Base-by-base conservation (phyloP, 2,113 vertebrate species). In the Lampris incognitus region DNA sequence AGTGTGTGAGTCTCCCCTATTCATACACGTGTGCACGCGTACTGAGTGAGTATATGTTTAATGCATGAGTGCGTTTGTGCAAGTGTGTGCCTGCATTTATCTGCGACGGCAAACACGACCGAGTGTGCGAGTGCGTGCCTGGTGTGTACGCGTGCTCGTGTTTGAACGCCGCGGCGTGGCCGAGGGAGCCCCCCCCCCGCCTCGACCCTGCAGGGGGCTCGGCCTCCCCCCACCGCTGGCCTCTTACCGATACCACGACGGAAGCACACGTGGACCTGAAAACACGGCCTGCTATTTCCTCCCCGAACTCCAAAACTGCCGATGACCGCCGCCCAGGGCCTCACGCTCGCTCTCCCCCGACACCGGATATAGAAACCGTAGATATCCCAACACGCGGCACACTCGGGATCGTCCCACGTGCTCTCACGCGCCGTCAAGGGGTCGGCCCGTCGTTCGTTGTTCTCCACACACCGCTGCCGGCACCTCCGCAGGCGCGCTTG, bases 311-410 rank as follows among this genome's bases (percentile, higher is more conserved):
- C n/a, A n/a, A n/a, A n/a, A n/a, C n/a, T n/a, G n/a, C n/a, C n/a
- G n/a, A n/a, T n/a, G n/a, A n/a, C n/a, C n/a, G n/a, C n/a, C 66
- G 44, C 49, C 44, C 60, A 46, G 44, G 11, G 55, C 66, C 9
- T 76, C 44, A 59, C 56, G 24, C 44, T 63, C 39, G 42, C 38
- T n/a, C 48, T 61, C 49, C 61, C 36, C n/a, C 58, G 46, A 54
- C 68, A 66, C 41, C 58, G 36, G 67, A 75, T 76, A 67, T 67
- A 79, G 60, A 74, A 67, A 63, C 54, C 37, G 59, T 24, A 9
- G 38, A 54, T 13, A 67, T 5, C 60, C 0, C 24, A 24, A 24
- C 24, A 65, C 73, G 58, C 56, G 39, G 60, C 69, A 78, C 52
- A 37, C 61, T 54, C 9, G 9, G 24, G 37, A 41, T 54, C 71